phyloP scores from a whole-genome alignment of 2,888 invertebrate genomes.

The Idaea biselata region DNA sequence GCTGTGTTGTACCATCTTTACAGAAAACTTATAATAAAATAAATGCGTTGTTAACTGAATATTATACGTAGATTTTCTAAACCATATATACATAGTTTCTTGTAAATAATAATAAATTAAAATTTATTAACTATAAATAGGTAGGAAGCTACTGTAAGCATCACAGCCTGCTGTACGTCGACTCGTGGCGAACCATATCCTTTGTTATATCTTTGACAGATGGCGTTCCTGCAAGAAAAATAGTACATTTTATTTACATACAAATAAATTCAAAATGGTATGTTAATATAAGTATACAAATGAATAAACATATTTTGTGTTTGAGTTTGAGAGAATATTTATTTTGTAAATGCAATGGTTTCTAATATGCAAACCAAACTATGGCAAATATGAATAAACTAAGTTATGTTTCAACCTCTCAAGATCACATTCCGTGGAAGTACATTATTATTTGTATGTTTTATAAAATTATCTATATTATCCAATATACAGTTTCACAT shows the following conservation, averaged over 20 bases:
- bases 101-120: constrained; percentile 6
- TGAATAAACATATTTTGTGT: no score
- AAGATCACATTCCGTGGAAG: no score
- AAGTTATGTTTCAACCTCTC: no score
- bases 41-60: constrained; percentile 21
- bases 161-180: constrained; percentile 76
- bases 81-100: not conserved
- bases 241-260: not conserved
- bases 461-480: no score
- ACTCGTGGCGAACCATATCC: constrained; percentile 86
- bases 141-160: constrained; percentile 2
- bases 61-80: constrained; percentile 2
- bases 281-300: no score
- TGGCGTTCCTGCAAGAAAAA: constrained; percentile 80
- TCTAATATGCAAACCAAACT: no score
- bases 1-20: constrained; percentile 61
- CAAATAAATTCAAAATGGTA: no score
- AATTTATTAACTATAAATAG: not conserved
- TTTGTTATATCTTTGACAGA: constrained; percentile 81
- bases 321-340: no score
- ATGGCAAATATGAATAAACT: no score
- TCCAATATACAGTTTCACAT: no score
- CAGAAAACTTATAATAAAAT: constrained; percentile 62
- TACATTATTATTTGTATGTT: no score
- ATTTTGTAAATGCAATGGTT: no score